phyloP scores from a whole-genome alignment of 2,797 vertebrate species.

The Lerista edwardsae region DNA sequence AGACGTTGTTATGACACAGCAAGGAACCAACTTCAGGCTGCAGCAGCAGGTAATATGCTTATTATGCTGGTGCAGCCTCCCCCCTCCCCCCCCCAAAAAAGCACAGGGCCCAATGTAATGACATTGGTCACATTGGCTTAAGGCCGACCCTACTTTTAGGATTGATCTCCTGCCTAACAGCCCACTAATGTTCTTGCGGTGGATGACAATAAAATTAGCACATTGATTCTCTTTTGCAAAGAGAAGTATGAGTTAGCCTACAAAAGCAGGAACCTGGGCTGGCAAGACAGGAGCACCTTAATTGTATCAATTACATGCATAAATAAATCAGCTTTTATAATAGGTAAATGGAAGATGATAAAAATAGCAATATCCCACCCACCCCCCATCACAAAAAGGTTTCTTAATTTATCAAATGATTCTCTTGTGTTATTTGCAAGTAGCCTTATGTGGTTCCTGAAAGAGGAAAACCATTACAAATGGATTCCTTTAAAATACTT shows the following conservation, averaged over 20 bases:
- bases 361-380: slow-evolving; percentile 63
- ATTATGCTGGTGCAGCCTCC: no score
- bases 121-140: no score
- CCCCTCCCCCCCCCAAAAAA: no score
- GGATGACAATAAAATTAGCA: slow-evolving; percentile 54
- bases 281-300: slow-evolving; percentile 61
- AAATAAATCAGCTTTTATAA: slow-evolving; percentile 59
- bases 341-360: slow-evolving; percentile 68
- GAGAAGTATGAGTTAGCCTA: not conserved
- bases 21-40: no score
- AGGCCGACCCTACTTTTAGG: no score
- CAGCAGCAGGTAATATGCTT: no score
- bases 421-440: slow-evolving; percentile 64
- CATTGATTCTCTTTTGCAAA: slow-evolving; percentile 47
- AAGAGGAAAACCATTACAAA: slow-evolving; percentile 65
- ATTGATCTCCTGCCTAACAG: slow-evolving; percentile 29
- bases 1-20: no score
- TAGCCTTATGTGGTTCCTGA: slow-evolving; percentile 61
- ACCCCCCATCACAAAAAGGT: slow-evolving; percentile 17
- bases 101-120: no score
- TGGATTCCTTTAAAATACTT: slow-evolving; percentile 67
- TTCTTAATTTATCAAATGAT: slow-evolving; percentile 70
- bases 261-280: slow-evolving; percentile 57
- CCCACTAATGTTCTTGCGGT: not conserved
- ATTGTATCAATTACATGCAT: slow-evolving; percentile 65